Base-by-base conservation (phyloP, 2,888 invertebrate genomes). In the Chirona hameri region DNA sequence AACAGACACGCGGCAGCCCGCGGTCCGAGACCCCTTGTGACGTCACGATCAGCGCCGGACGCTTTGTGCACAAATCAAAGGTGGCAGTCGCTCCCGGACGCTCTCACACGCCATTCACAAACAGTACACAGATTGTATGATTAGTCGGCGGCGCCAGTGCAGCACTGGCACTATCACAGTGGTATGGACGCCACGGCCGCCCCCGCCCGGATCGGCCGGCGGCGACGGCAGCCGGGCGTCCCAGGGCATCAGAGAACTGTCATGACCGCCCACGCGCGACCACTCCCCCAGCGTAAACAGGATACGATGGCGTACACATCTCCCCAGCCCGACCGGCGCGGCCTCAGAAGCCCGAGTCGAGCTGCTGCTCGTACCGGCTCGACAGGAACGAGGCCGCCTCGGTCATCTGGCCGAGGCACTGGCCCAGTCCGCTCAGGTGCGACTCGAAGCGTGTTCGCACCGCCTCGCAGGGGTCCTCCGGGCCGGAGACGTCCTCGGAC, bases 371-470 rank as follows among this genome's bases (percentile, higher is more conserved):
- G 76, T 76, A 76, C 39, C 76, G 76, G 46, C 76, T 27, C 10
- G 46, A 76, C 10, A 76, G 76, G 39, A 39, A 76, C 18, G 46
- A 21, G 76, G 76, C 76, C 9, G 76, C 76, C 27, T 76, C 76
- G 39, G 76, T 76, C 76, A 76, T 76, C 76, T 76, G 76, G 24
- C 46, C 76, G 39, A 76, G 76, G 24, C 76, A 76, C 76, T 76
- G 39, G 76, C 27, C 46, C 46, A 76, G 76, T 21, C 76, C 76
- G 76, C 76, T 76, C 24, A 76, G 76, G 46, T 76, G 76, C 18
- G 46, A 18, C 46, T 15, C 15, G 76, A 76, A 76, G 24, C 39
- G 18, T 7, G 76, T 46, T 5, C 21, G 39, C 39, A 76, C 24
- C 27, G 9, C 39, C 76, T 46, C 24, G 46, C 76, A 76, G 7